These are phyloP conservation scores for Catamblyrhynchus diadema DNA, from an alignment of 2,797 vertebrate genomes.

Conservation along the genomic window DNA sequence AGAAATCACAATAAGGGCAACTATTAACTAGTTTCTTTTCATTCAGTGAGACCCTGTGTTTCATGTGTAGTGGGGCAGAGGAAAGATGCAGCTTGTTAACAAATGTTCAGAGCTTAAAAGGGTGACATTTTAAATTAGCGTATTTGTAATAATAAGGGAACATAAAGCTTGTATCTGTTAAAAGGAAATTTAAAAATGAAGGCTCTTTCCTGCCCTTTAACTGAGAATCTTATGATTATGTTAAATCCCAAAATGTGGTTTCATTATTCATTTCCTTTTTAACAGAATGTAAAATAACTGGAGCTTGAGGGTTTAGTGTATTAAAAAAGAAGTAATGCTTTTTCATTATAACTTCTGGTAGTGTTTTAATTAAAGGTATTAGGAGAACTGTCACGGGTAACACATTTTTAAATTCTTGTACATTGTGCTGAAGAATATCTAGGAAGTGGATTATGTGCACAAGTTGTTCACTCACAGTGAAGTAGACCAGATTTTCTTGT, in stretches of 20 bases:
- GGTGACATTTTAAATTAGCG: not conserved
- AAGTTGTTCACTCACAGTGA: not conserved
- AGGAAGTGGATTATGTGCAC: not conserved
- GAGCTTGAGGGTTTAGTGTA: slow-evolving; percentile 14
- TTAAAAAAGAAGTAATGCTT: slow-evolving; percentile 33
- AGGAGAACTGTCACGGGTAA: not conserved
- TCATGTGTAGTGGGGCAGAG: not conserved
- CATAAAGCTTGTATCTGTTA: not conserved
- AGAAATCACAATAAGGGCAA: not conserved
- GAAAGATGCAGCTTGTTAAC: not conserved
- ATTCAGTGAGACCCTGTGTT: not conserved
- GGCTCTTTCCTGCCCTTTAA: slow-evolving; percentile 5
- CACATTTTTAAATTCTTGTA: not conserved
- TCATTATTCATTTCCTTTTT: slow-evolving; percentile 46
- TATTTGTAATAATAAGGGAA: not conserved
- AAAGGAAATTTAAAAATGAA: slow-evolving; percentile 1
- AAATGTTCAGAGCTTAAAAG: not conserved
- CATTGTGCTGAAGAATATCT: not conserved
- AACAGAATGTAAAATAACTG: slow-evolving; percentile 22
- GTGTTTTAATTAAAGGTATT: slow-evolving; percentile 63
- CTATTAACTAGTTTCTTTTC: slow-evolving; percentile 8
- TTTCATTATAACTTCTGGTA: slow-evolving; percentile 53
- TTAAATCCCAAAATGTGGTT: slow-evolving; percentile 29
- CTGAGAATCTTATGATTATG: slow-evolving; percentile 1
- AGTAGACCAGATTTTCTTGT: not conserved